Evolutionary conservation across 1,140 invertebrate species (phyloP).

Genomic region (Drosophila busckii): DNA sequence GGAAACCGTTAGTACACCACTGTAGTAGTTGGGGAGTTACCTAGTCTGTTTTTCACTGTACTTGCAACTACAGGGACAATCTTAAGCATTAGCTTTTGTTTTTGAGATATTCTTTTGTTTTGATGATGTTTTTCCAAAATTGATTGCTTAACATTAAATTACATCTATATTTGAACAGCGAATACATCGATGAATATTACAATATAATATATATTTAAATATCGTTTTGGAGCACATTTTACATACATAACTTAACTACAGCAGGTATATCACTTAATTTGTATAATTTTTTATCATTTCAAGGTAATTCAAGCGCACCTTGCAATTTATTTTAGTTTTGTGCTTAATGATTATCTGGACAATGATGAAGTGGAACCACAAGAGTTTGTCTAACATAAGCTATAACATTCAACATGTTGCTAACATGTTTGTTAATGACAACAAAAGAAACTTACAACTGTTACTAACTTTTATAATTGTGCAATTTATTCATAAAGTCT

Average conservation of each 20-base stretch:
- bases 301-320: neutral
- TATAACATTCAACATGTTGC: slow-evolving; percentile 24
- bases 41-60: slow-evolving; percentile 1
- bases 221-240: slow-evolving; percentile 28
- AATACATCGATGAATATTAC: slow-evolving; percentile 54
- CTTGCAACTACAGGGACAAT: too few relatives aligned
- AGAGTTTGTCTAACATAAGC: neutral
- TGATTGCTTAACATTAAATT: slow-evolving; percentile 43
- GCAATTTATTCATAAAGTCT: slow-evolving; percentile 28
- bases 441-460: slow-evolving; percentile 25
- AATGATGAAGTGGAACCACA: slow-evolving; percentile 13
- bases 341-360: slow-evolving; percentile 10
- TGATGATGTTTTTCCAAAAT: slow-evolving; percentile 53
- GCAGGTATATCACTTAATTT: slow-evolving; percentile 40
- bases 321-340: neutral
- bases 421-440: too few relatives aligned
- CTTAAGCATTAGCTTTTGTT: too few relatives aligned
- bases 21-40: too few relatives aligned
- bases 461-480: slow-evolving; percentile 6
- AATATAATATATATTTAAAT: slow-evolving; percentile 20
- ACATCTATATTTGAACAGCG: slow-evolving; percentile 52
- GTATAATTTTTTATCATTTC: slow-evolving; percentile 19
- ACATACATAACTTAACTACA: slow-evolving; percentile 28
- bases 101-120: slow-evolving; percentile 24
- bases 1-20: too few relatives aligned